Evolutionary conservation across 1,140 invertebrate genomes (phyloP).

Genomic region (Lepidurus couesii): DNA sequence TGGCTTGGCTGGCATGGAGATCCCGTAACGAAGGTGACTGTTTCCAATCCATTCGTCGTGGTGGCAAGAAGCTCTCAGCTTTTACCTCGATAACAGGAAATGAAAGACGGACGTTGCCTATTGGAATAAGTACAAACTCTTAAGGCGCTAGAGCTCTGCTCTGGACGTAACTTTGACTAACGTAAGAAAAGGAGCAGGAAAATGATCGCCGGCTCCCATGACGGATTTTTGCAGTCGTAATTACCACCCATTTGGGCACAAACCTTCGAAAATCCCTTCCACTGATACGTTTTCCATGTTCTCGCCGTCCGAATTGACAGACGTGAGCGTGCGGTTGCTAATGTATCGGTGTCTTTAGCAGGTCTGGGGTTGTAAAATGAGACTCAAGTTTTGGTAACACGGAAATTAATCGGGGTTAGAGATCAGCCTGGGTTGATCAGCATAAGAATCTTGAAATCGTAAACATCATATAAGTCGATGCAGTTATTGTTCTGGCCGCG

Average conservation of each 20-base stretch:
- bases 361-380: neutral
- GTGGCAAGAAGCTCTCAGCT: neutral
- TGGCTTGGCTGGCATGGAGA: neutral
- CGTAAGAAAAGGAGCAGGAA: neutral
- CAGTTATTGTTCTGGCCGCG: too few relatives aligned
- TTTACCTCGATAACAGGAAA: neutral
- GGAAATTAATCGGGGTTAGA: neutral
- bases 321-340: neutral
- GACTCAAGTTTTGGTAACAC: neutral
- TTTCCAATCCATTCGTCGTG: neutral
- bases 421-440: neutral
- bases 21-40: constrained; percentile 3
- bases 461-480: neutral
- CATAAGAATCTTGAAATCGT: neutral
- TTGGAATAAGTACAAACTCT: neutral
- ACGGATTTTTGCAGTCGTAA: constrained; percentile 1
- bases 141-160: neutral
- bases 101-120: neutral
- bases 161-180: neutral
- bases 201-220: constrained; percentile 1
- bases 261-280: neutral
- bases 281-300: constrained; percentile 19
- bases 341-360: neutral
- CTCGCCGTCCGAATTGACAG: neutral
- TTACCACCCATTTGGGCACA: neutral